phyloP scores from a whole-genome alignment of 2,797 vertebrate species.

The Gallinago nigripennis region DNA sequence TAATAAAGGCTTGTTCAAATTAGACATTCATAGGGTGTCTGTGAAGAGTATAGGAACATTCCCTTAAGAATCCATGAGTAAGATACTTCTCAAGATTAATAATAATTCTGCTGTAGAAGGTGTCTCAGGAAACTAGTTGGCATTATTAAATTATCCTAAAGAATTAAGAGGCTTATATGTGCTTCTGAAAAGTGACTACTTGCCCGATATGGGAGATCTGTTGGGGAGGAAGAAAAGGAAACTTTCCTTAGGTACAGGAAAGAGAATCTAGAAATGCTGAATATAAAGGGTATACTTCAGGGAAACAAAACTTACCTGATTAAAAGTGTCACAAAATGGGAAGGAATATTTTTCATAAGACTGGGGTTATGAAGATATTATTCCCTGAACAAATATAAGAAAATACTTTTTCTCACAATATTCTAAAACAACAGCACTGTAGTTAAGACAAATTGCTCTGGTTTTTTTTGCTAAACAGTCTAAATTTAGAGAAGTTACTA shows the following conservation, averaged over 20 bases:
- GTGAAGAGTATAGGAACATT: neutral
- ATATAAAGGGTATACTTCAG: neutral
- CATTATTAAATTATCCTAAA: neutral
- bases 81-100: neutral
- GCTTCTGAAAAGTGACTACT: neutral
- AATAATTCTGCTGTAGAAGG: neutral
- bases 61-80: neutral
- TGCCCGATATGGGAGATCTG: neutral
- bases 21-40: neutral
- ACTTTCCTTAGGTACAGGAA: neutral
- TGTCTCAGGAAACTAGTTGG: neutral
- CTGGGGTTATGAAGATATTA: neutral
- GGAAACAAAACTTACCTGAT: neutral
- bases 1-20: neutral
- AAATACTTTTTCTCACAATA: neutral
- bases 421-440: neutral
- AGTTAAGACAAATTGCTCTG: neutral
- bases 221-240: neutral
- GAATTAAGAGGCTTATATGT: neutral
- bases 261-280: neutral
- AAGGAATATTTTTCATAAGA: neutral
- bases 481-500: neutral
- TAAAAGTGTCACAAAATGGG: neutral
- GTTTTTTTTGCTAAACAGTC: neutral
- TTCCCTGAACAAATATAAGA: neutral